phyloP scores from a whole-genome alignment of 2,797 vertebrate species.

The Rhodeus uyekii region DNA sequence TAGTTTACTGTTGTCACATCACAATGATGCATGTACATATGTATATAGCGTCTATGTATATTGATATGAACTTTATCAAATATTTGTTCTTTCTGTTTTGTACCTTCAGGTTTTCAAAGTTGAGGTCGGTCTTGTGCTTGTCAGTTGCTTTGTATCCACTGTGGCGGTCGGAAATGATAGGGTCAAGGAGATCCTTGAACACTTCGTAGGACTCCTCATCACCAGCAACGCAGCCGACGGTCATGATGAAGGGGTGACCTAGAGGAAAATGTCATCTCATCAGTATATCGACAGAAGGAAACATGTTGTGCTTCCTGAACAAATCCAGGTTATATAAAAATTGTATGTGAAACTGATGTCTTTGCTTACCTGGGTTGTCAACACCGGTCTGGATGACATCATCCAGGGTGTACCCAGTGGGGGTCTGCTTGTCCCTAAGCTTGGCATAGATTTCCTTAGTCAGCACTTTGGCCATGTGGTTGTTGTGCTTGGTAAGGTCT shows the following conservation, averaged over 20 bases:
- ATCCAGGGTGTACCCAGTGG: conserved; percentile 90
- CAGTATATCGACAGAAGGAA: neutral
- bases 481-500: conserved; percentile 89
- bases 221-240: conserved; percentile 91
- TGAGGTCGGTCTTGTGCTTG: conserved; percentile 94
- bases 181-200: conserved; percentile 91
- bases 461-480: conserved; percentile 94
- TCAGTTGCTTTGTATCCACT: conserved; percentile 90
- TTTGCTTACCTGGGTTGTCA: conserved; percentile 87
- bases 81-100: neutral
- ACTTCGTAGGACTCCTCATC: conserved; percentile 89
- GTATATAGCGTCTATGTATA: too few species aligned
- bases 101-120: conserved; percentile 92
- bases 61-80: neutral
- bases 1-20: neutral
- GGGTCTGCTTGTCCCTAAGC: conserved; percentile 89
- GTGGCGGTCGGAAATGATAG: conserved; percentile 90
- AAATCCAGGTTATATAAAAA: neutral
- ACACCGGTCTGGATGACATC: conserved; percentile 92
- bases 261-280: neutral
- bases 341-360: neutral
- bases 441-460: conserved; percentile 84
- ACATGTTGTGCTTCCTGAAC: neutral
- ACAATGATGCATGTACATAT: too few species aligned
- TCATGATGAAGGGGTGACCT: conserved; percentile 98